Evolutionary conservation across 2,113 vertebrate species (phyloP), one percentile per base, ranked within the genome.

Genomic region (Pelodiscus sinensis): DNA sequence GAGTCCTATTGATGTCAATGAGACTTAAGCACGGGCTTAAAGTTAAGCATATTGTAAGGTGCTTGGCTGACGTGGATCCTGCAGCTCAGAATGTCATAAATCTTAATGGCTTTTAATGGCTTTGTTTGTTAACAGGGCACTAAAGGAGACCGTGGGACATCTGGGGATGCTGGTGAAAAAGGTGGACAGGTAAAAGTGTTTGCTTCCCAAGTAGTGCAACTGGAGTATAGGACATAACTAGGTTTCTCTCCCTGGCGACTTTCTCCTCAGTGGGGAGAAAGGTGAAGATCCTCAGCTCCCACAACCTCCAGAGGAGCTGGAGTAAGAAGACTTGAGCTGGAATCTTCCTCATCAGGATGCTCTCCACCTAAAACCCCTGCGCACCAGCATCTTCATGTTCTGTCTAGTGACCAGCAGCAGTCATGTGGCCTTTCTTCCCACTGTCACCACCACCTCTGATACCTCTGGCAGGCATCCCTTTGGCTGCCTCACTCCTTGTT

Each of bases 71-170:
- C 90, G 78, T 29, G 85, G 55, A 31, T 84, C 29, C 81, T 87
- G 96, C 92, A 87, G 57, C 24, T 90, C 57, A 71, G 51, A 81
- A 16, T 87, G 75, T 84, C 79, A 22, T 88, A 86, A 78, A 50
- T 75, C 7, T 83, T 62, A 83, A 5, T 89, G 81, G 79, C 51
- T 90, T 90, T 90, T 12, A 71, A 0, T 85, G 68, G 2, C 14
- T 79, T 62, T 91, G 35, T 92, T 81, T 81, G 31, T 94, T 90
- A 35, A 81, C 93, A 99, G 99, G 99, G 99, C 90, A 57, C 98
- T 82, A 99, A 99, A 98, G 99, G 99, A 91, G 98, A 99, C 21
- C 97, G 96, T 96, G 99, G 99, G 87, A 85, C 98, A 84, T 68
- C 96, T 85, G 99, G 99, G 31, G 96, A 97, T 85, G 65, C 98